phyloP scores from a whole-genome alignment of 2,113 vertebrate genomes.

The Gopherus flavomarginatus region DNA sequence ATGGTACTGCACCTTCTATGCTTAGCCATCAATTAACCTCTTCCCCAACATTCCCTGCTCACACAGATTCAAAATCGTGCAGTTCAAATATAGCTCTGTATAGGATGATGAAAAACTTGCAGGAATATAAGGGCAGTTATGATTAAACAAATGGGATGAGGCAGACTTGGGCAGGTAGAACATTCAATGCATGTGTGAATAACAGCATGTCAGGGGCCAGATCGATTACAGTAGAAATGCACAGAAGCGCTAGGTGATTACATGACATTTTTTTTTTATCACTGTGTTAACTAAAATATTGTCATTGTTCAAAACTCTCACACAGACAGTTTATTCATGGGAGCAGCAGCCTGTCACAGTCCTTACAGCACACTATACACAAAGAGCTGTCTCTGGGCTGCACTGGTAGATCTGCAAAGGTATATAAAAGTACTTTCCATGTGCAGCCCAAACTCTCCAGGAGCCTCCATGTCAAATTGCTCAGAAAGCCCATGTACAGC shows the following conservation, averaged over 20 bases:
- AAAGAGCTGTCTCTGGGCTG: neutral
- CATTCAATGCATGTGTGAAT: neutral
- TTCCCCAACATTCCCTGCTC: neutral
- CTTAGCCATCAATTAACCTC: neutral
- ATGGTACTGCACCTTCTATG: neutral
- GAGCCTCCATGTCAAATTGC: neutral
- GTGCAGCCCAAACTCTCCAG: neutral
- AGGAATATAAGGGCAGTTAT: neutral
- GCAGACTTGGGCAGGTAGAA: neutral
- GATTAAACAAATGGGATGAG: neutral
- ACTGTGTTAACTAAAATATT: neutral
- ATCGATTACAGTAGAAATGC: neutral
- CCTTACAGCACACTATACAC: neutral
- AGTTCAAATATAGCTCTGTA: neutral
- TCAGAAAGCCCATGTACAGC: neutral
- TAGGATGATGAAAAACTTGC: neutral
- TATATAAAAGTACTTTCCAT: neutral
- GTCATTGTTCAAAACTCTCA: neutral
- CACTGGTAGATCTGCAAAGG: neutral
- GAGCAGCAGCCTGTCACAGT: neutral
- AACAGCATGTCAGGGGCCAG: rapidly evolving
- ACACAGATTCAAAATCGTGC: neutral
- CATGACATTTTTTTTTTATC: neutral
- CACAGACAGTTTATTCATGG: neutral
- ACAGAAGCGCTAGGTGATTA: neutral